Percentiles rank a stretch among this genome's conserved stretches.
Conservation (phyloP, 2,113 vertebrate species). For the Noturus placidus region DNA sequence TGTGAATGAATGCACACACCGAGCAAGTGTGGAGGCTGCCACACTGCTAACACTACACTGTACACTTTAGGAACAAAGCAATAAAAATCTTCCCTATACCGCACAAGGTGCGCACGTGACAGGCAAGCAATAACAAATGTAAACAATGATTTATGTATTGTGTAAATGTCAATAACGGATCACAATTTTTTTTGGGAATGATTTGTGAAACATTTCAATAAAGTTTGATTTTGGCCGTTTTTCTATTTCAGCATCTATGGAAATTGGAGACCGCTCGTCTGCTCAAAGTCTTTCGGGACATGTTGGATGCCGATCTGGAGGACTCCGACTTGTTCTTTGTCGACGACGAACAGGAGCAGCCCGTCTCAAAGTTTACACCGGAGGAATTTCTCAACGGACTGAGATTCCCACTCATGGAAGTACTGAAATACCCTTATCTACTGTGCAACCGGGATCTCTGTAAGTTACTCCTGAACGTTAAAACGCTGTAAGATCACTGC, state of each 20-base stretch:
- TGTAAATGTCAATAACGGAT: too few species aligned
- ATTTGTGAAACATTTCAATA: too few species aligned
- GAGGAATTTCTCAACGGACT: slow-evolving; percentile 77
- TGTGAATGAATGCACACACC: neutral
- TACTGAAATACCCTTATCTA: slow-evolving; percentile 82
- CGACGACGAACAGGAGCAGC: slow-evolving; percentile 69
- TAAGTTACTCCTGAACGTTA: slow-evolving; percentile 62
- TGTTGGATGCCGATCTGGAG: slow-evolving; percentile 62
- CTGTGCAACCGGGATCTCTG: slow-evolving; percentile 75
- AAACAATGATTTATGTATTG: too few species aligned
- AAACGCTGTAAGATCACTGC: neutral
- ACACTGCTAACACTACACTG: too few species aligned
- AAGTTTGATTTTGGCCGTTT: too few species aligned
- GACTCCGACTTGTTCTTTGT: slow-evolving; percentile 77
- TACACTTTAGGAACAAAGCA: neutral
- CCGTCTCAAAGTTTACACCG: slow-evolving; percentile 63
- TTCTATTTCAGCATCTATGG: slow-evolving; percentile 71
- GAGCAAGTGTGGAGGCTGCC: neutral
- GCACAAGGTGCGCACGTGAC: neutral
- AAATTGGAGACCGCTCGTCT: slow-evolving; percentile 79
- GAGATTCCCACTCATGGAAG: slow-evolving; percentile 78
- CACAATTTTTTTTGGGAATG: too few species aligned
- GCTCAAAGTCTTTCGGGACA: slow-evolving; percentile 70
- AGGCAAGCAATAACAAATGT: too few species aligned
- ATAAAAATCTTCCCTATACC: neutral